phyloP scores from a whole-genome alignment of 1,140 invertebrate genomes.

The Colletes latitarsis region DNA sequence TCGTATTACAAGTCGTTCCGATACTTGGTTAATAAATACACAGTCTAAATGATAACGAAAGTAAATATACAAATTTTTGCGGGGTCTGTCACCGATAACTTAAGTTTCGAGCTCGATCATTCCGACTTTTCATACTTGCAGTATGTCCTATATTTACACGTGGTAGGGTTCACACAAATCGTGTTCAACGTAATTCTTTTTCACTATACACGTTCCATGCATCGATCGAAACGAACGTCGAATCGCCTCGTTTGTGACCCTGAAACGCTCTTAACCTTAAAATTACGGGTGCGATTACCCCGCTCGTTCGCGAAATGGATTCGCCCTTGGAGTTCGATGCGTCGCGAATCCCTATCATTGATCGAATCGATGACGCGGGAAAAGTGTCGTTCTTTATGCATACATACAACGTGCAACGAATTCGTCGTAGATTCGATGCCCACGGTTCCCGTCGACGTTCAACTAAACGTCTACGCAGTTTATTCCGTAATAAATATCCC shows the following conservation, averaged over 20 bases:
- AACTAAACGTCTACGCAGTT: neutral
- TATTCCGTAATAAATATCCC: neutral
- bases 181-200: neutral
- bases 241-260: neutral
- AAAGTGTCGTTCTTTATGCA: neutral
- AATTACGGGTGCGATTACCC: neutral
- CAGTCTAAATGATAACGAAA: neutral
- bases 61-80: conserved; percentile 10
- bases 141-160: conserved; percentile 5
- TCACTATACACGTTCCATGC: neutral
- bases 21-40: conserved; percentile 4
- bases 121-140: neutral
- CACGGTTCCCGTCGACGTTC: neutral
- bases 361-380: neutral
- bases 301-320: neutral
- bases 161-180: neutral
- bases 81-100: neutral
- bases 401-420: neutral
- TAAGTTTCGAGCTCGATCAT: conserved; percentile 6
- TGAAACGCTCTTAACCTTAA: conserved; percentile 7
- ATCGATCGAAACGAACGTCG: neutral
- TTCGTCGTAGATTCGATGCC: neutral
- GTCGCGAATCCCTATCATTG: neutral
- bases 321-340: no score
- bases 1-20: neutral